phyloP scores from a whole-genome alignment of 1,140 invertebrate genomes.

The Drosophila santomea region DNA sequence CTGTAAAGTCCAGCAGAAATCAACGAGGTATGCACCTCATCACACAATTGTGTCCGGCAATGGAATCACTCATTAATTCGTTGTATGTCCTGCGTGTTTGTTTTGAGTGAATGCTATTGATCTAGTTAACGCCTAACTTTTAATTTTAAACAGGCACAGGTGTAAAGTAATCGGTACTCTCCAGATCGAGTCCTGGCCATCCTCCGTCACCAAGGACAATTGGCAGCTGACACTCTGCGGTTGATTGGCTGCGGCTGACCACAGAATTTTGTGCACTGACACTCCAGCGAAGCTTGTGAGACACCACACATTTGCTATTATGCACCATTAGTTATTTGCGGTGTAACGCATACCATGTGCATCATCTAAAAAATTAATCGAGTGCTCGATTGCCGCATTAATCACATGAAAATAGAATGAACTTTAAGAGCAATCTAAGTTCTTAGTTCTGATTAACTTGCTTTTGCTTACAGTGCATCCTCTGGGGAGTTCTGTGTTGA shows the following conservation, averaged over 20 bases:
- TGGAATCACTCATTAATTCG: too few relatives aligned
- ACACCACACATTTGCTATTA: conserved; percentile 19
- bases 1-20: not conserved
- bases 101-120: too few relatives aligned
- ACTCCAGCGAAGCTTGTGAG: conserved; percentile 4
- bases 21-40: not conserved
- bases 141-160: not conserved
- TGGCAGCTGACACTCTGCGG: conserved; percentile 36
- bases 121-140: too few relatives aligned
- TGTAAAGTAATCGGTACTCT: not conserved
- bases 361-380: conserved; percentile 4
- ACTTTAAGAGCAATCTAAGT: too few relatives aligned
- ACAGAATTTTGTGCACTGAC: conserved; percentile 28
- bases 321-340: conserved; percentile 26
- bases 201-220: conserved; percentile 13
- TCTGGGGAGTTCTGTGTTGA: too few relatives aligned
- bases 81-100: too few relatives aligned
- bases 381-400: not conserved
- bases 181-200: not conserved
- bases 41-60: too few relatives aligned
- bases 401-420: too few relatives aligned
- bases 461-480: not conserved
- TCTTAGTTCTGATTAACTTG: conserved; percentile 1
- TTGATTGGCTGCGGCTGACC: conserved; percentile 41
- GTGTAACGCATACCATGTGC: not conserved